Evolutionary conservation across 2,113 vertebrate genomes (phyloP), one percentile per base, ranked within the genome.

Genomic region (Protobothrops mucrosquamatus): DNA sequence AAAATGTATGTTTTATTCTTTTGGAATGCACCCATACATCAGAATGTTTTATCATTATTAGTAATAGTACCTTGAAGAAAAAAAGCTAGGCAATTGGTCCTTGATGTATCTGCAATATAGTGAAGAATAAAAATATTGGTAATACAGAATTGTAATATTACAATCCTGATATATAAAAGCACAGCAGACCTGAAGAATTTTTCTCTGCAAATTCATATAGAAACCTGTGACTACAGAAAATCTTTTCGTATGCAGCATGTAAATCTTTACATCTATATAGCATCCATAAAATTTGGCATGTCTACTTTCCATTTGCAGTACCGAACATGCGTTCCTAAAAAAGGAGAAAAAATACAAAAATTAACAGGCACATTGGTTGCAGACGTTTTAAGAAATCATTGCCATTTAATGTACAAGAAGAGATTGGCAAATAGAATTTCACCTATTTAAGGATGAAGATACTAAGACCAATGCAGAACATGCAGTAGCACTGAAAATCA

Each of bases 271-370:
- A 96, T 93, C 96, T 64, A 4, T 81, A 85, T 48, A 91, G 52
- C 10, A 91, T 56, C 91, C 88, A 90, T 34, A 26, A 57, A 54
- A 3, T 3, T 23, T 15, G 2, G 4, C 46, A 87, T 48, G 26
- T 55, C 93, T 97, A 99, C 74, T 98, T 97, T 4, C 99, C 98
- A 0, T 99, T 99, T 95, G 99, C 99, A 34, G 97, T 92, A 0
- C 95, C 97, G 90, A 98, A 97, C 97, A 99, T 98, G 54, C 97
- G 98, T 74, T 99, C 99, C 99, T 99, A 91, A 5, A 26, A 0
- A 48, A 91, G 87, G 22, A 94, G 56, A 89, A 90, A 4, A 94
- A 20, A 61, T 2, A 29, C 57, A 0, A 1, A 85, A 48, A 43
- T 74, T 43, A 86, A 29, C 8, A 46, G 24, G 4, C 43, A 81